Base-by-base conservation (phyloP, 1,140 invertebrate species). In the Nymphalis io region DNA sequence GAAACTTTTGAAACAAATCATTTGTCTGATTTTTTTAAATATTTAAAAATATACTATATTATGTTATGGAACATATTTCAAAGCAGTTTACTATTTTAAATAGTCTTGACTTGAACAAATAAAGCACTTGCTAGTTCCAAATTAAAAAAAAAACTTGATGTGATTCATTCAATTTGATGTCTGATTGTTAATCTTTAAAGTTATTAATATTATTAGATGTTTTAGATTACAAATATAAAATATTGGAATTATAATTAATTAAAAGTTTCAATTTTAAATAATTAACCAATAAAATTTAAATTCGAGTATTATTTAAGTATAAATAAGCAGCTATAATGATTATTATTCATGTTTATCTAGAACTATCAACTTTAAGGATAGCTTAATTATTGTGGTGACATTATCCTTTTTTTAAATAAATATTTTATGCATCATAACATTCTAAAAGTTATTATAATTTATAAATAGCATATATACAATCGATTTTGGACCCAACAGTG, bases 181-280 rank as follows among this genome's bases (percentile, higher is more conserved):
- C 42, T 46, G 27, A 33, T 33, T 33, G 42, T 46, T 46, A 46
- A 46, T 46, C 42, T 46, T 46, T 46, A n/a, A 16, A 16, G 42
- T 46, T 46, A 46, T 16, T 16, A 18, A 46, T 18, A 46, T 18
- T 46, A 46, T 46, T 46, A 46, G n/a, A n/a, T 46, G 42, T 46
- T 42, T 46, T 46, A 46, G 42, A 46, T 46, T 18, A 15, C 3
- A 15, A 15, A 46, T 46, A 46, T 46, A n/a, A 46, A 46, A 46
- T 46, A 46, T 46, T 46, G 42, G 42, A 46, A 46, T 46, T 8
- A 27, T 27, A 2, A 44, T 44, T 44, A 13, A 46, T 46, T 46
- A 16, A 46, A 46, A 46, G 42, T 46, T 46, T 16, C 42, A 46
- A 46, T 46, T 46, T 46, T 46, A 46, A 46, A 46, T 46, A 46